Conservation (phyloP, 2,888 invertebrate genomes). For the Pediacus dermestoides region DNA sequence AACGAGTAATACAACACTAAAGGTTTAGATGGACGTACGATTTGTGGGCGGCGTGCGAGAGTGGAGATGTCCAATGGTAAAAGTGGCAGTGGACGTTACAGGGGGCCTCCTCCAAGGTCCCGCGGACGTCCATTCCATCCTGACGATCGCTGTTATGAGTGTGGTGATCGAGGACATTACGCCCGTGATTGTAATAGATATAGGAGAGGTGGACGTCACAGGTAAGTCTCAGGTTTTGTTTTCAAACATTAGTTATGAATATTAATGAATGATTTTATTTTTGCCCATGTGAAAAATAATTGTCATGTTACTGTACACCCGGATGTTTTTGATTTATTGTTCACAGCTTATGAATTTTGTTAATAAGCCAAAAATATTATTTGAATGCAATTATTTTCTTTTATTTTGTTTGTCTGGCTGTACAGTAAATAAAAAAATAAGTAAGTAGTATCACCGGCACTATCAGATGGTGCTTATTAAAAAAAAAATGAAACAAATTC, state of each 20-base stretch:
- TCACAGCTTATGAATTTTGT: too few relatives aligned
- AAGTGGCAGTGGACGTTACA: slow-evolving; percentile 51
- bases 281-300: too few relatives aligned
- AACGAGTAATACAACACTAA: too few relatives aligned
- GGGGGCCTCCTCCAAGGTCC: slow-evolving; percentile 59
- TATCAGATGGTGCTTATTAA: neutral
- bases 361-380: too few relatives aligned
- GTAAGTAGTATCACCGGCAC: neutral
- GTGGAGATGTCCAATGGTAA: slow-evolving; percentile 92
- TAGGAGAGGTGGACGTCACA: slow-evolving; percentile 57
- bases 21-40: slow-evolving; percentile 74
- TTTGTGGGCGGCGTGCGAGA: slow-evolving; percentile 85
- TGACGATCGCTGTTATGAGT: slow-evolving; percentile 91
- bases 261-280: too few relatives aligned
- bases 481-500: slow-evolving; percentile 4
- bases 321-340: too few relatives aligned
- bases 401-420: slow-evolving; percentile 3
- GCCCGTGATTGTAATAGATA: slow-evolving; percentile 84
- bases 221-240: slow-evolving; percentile 49
- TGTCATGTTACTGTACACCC: slow-evolving; percentile 6
- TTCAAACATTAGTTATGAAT: too few relatives aligned
- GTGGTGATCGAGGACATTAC: slow-evolving; percentile 90
- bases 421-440: slow-evolving; percentile 4
- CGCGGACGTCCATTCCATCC: slow-evolving; percentile 77
- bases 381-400: slow-evolving; percentile 1